Percentiles rank a stretch among this genome's conserved stretches.
Evolutionary conservation across 2,888 invertebrate genomes (phyloP).

Genomic region (Dasypogon diadema): DNA sequence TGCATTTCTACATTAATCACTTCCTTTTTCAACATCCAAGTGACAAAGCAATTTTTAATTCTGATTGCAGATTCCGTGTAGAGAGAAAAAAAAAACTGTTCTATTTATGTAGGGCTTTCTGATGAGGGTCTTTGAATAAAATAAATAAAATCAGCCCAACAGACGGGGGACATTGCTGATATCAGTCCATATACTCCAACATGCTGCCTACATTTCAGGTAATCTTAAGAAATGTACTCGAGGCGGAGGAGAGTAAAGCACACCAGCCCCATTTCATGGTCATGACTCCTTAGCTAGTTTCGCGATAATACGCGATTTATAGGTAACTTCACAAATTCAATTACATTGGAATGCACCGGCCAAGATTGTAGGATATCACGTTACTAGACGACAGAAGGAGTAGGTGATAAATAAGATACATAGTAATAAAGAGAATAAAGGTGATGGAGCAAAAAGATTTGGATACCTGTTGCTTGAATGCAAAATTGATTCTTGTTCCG

Average conservation of each 20-base stretch:
- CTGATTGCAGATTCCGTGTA: no score
- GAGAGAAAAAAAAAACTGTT: no score
- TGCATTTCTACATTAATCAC: no score
- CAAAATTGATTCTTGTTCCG: no score
- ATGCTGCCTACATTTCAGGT: slow-evolving; percentile 32
- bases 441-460: background rate
- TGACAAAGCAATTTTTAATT: no score
- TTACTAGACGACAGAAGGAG: slow-evolving; percentile 53
- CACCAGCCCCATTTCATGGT: slow-evolving; percentile 45
- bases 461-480: no score
- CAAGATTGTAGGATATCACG: slow-evolving; percentile 56
- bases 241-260: slow-evolving; percentile 43
- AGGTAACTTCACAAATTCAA: slow-evolving; percentile 57
- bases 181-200: slow-evolving; percentile 31
- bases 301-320: slow-evolving; percentile 57
- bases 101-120: no score
- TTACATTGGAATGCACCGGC: slow-evolving; percentile 57
- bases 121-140: no score
- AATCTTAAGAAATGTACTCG: slow-evolving; percentile 26
- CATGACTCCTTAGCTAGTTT: slow-evolving; percentile 52
- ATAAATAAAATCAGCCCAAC: no score
- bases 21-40: no score
- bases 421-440: slow-evolving; percentile 50
- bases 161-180: slow-evolving; percentile 31
- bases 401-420: slow-evolving; percentile 54